Evolutionary conservation across 2,797 vertebrate species (phyloP), one percentile per base, ranked within the genome.

Genomic region (Sebastes itinus): DNA sequence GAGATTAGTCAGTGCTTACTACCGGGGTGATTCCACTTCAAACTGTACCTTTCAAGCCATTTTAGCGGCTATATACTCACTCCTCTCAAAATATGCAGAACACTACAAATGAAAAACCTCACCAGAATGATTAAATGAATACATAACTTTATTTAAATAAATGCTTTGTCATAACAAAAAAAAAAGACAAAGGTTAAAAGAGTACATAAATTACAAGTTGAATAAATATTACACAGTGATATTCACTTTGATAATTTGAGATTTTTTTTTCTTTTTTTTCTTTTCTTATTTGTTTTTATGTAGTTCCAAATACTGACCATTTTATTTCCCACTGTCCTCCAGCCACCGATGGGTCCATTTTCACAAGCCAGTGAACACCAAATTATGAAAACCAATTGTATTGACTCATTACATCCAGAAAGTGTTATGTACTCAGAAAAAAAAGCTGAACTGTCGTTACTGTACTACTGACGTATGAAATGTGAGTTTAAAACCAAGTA

Each of bases 61-160:
- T 78, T 86, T 38, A 22, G 22, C 4, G 49, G 85, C 74, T 42
- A 5, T 35, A 42, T 32, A 12, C 75, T 66, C 3, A 1, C 28
- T 65, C 52, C 54, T 33, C 33, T 77, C 16, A 25, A 58, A 74
- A 74, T 54, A 65, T 4, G 18, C 60, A 54, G 49, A 77, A 49
- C 10, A 23, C 9, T 30, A 56, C 70, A 81, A 84, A 91, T 64
- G 64, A 91, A 83, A 83, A 80, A 74, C 68, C 33, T 78, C 64
- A 72, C 35, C 73, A 81, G 71, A 79, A 22, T 66, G 66, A 35
- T 90, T 96, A 98, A 97, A 97, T 97, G 98, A 98, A 98, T 97
- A 98, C 97, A 98, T 97, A 98, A 97, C 97, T 99, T 99, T 99
- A 99, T 99, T 96, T 99, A 99, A 99, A 99, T 99, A 99, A 99